These are phyloP conservation scores for Anastrepha obliqua DNA, from an alignment of 1,140 invertebrate species.

Conservation along the genomic window DNA sequence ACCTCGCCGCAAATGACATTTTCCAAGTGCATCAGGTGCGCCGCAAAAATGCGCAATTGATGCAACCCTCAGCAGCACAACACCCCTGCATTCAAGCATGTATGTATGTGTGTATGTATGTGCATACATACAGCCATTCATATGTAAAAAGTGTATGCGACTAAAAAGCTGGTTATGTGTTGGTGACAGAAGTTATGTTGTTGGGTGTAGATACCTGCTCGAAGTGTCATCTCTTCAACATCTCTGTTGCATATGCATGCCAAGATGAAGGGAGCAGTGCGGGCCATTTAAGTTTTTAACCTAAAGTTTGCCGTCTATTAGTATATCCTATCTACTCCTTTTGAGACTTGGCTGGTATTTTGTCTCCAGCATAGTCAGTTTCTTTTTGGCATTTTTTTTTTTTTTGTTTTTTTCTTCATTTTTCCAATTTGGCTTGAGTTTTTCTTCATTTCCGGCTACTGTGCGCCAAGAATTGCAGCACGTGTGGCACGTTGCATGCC, in stretches of 20 bases:
- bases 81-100: background rate
- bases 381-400: background rate
- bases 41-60: slow-evolving; percentile 47
- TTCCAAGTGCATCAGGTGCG: slow-evolving; percentile 48
- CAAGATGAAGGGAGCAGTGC: background rate
- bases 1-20: slow-evolving; percentile 37
- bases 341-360: background rate
- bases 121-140: no score
- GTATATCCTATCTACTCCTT: background rate
- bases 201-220: background rate
- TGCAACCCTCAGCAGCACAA: slow-evolving; percentile 20
- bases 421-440: slow-evolving; percentile 49
- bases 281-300: slow-evolving; percentile 44
- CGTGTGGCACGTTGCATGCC: slow-evolving; percentile 48
- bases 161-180: background rate
- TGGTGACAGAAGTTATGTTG: slow-evolving; percentile 22
- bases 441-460: slow-evolving; percentile 52
- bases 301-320: slow-evolving; percentile 45
- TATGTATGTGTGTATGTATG: background rate
- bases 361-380: slow-evolving; percentile 25
- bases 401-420: background rate
- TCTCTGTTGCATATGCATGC: slow-evolving; percentile 24
- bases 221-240: slow-evolving; percentile 44
- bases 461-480: slow-evolving; percentile 25
- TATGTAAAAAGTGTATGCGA: background rate